A percentile compares a stretch with the other conserved stretches of the same genome.
phyloP scores from a whole-genome alignment of 2,888 invertebrate genomes.

The Thereva nobilitata region DNA sequence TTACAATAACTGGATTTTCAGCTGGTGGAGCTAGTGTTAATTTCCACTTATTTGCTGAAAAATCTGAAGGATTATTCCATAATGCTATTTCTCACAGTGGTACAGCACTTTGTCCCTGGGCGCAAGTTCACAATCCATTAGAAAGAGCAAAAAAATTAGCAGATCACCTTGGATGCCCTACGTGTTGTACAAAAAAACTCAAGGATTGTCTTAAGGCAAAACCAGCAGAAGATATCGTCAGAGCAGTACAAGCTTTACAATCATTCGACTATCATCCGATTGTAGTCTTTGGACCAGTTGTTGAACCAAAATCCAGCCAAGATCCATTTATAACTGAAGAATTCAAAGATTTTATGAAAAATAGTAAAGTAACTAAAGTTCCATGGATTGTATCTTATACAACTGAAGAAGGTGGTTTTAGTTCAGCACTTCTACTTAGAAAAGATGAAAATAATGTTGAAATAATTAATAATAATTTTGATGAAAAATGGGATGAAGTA shows the following conservation, averaged over 20 bases:
- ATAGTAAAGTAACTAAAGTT: constrained; percentile 63
- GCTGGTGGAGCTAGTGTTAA: constrained; percentile 75
- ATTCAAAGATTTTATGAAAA: constrained; percentile 64
- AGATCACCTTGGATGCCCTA: not conserved
- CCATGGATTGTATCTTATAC: constrained; percentile 71
- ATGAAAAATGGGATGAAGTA: constrained; percentile 49
- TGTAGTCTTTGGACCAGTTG: constrained; percentile 69
- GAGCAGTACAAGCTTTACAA: constrained; percentile 49
- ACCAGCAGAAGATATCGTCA: constrained; percentile 64
- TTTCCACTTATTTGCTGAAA: constrained; percentile 68
- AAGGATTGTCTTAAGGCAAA: constrained; percentile 66
- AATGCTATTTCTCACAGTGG: constrained; percentile 67
- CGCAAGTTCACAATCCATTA: constrained; percentile 62
- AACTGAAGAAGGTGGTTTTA: constrained; percentile 70
- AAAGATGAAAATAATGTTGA: not conserved
- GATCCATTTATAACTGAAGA: constrained; percentile 67
- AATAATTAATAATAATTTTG: not conserved
- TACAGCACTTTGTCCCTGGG: constrained; percentile 64
- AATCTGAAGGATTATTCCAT: constrained; percentile 60
- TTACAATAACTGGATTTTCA: constrained; percentile 69
- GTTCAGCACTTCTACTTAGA: constrained; percentile 53
- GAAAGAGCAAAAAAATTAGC: constrained; percentile 64
- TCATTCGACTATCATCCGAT: constrained; percentile 66
- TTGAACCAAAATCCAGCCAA: constrained; percentile 60
- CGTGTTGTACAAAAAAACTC: constrained; percentile 55